phyloP scores from a whole-genome alignment of 1,140 invertebrate genomes.

The Bemisia tabaci region DNA sequence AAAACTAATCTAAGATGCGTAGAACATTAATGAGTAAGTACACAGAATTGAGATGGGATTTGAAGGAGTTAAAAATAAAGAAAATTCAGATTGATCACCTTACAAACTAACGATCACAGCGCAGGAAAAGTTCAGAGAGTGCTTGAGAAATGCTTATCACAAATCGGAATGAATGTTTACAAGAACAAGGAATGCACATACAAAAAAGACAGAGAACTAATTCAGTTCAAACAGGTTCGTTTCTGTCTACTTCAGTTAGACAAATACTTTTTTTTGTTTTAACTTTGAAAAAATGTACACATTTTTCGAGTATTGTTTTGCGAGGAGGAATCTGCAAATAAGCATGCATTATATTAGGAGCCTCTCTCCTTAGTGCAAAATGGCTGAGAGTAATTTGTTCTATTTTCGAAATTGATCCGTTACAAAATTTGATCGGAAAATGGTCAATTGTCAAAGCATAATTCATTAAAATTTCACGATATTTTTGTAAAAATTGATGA shows the following conservation, averaged over 20 bases:
- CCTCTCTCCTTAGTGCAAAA: no score
- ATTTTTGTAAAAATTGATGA: no score
- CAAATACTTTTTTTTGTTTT: neutral
- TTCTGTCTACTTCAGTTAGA: neutral
- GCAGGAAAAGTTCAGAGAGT: neutral
- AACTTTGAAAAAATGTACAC: neutral
- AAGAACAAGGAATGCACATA: neutral
- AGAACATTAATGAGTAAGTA: neutral
- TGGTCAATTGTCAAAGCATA: no score
- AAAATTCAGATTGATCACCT: neutral
- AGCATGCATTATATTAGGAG: neutral
- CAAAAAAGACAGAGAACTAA: no score
- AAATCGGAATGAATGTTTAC: neutral
- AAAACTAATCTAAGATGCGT: no score
- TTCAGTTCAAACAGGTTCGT: neutral
- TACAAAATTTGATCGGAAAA: no score
- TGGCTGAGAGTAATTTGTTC: no score
- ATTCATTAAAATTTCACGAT: no score
- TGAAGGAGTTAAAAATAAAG: neutral
- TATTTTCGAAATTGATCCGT: no score
- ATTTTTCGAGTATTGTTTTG: neutral
- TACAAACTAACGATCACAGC: neutral
- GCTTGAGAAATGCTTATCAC: neutral
- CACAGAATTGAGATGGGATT: neutral
- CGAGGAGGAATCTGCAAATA: neutral